Conservation (phyloP, 2,113 vertebrate species). For the Deroptyus accipitrinus region DNA sequence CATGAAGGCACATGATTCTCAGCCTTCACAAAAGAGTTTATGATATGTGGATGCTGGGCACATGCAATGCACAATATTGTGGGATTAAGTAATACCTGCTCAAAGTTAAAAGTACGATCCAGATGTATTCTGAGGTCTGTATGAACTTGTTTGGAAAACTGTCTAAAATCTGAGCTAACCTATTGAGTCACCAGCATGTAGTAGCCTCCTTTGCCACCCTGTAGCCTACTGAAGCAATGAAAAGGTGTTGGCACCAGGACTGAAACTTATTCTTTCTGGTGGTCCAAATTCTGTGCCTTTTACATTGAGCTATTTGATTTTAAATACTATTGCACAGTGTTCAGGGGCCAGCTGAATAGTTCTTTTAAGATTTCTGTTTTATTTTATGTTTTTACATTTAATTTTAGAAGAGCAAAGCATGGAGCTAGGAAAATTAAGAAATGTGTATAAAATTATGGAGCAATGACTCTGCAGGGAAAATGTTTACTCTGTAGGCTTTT, state of each 20-base stretch:
- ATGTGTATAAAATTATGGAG: slow-evolving; percentile 30
- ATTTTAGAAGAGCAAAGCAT: slow-evolving; percentile 28
- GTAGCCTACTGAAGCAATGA: neutral
- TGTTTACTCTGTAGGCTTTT: slow-evolving; percentile 64
- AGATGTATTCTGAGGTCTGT: neutral
- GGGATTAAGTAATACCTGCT: neutral
- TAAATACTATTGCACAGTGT: neutral
- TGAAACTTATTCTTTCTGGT: neutral
- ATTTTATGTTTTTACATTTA: neutral
- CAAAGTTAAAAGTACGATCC: neutral
- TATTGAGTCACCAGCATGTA: neutral
- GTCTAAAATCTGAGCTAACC: neutral
- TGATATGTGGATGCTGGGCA: neutral
- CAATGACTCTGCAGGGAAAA: slow-evolving; percentile 44
- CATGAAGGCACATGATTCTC: neutral
- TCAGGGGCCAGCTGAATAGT: neutral
- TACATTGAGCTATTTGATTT: neutral
- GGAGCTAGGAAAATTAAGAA: slow-evolving; percentile 54
- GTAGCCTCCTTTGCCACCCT: neutral
- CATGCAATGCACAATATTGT: fast-evolving
- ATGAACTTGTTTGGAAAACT: neutral
- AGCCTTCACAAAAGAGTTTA: neutral
- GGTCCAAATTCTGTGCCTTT: neutral
- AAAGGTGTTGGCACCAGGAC: neutral
- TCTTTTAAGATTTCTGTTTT: neutral